Evolutionary conservation across 2,113 vertebrate genomes (phyloP), one percentile per base, ranked within the genome.

Genomic region (Rattus norvegicus): DNA sequence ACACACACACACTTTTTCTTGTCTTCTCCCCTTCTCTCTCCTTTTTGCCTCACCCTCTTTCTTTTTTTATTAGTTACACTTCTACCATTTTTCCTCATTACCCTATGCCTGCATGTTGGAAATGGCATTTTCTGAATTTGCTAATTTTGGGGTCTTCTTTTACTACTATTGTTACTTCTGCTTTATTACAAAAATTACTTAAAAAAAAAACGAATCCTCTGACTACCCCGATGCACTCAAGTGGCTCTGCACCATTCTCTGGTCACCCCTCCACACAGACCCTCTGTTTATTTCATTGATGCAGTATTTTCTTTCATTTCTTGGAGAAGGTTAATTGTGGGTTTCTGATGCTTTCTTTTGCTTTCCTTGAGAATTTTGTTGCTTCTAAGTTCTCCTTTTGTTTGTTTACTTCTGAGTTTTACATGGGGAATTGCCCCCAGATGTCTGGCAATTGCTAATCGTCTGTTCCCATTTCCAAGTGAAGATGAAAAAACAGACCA

Each of bases 391-490:
- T 97, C 73, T 61, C n/a, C 33, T 88, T 90, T 92, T 77, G 39
- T 95, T 80, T 94, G 65, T 86, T 96, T 95, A 33, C 86, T 75
- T 92, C 56, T 90, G 56, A 67, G 69, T 83, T 72, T 73, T 61
- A 79, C 26, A 20, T 28, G 61, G 54, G 52, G 28, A 59, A 69
- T 61, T 91, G 83, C 22, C 80, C 76, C 26, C 16, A 85, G 84
- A 61, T 75, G 39, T 77, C 88, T 87, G 63, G 20, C 84, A 61
- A 28, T 61, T 26, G 36, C 33, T 96, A 36, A 83, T 76, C 39
- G 73, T 24, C 30, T 54, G 86, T 56, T 93, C n/a, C 79, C 33
- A 86, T 54, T 85, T 76, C 61, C 24, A 47, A 91, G 5, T 59
- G 22, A 92, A 75, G 36, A 86, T 49, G 30, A 80, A 86, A 93